phyloP scores from a whole-genome alignment of 1,140 invertebrate species.

The Laupala kohalensis region DNA sequence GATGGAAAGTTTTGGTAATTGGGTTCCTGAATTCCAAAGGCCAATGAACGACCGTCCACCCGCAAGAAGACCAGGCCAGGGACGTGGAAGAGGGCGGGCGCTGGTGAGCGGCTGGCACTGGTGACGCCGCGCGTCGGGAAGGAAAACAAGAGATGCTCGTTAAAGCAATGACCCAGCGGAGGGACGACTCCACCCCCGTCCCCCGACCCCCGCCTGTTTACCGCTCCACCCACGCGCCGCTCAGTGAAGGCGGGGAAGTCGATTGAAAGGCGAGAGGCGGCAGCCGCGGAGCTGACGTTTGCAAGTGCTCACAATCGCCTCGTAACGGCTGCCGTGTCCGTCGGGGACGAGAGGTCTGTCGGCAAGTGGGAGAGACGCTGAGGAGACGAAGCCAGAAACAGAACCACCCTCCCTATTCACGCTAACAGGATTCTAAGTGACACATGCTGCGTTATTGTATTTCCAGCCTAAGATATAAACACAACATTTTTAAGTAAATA shows the following conservation, averaged over 20 bases:
- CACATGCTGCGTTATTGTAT: too few species aligned
- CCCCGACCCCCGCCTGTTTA: not conserved
- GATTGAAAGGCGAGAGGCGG: not conserved
- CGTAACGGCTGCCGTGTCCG: not conserved
- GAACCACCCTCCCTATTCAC: too few species aligned
- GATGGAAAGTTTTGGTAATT: slow-evolving; percentile 8
- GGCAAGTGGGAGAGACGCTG: too few species aligned
- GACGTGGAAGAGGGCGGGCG: not conserved
- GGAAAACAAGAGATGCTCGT: slow-evolving; percentile 4
- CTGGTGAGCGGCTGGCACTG: not conserved
- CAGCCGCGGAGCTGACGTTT: not conserved
- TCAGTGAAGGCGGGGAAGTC: not conserved
- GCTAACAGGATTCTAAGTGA: too few species aligned
- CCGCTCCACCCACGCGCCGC: not conserved
- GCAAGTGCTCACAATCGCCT: slow-evolving; percentile 4
- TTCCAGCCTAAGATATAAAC: too few species aligned
- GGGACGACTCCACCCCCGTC: not conserved
- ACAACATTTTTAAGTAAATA: too few species aligned
- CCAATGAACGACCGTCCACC: not conserved
- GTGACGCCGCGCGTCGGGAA: not conserved
- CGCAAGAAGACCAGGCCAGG: not conserved
- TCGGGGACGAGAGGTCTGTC: not conserved
- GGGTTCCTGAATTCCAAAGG: slow-evolving; percentile 5
- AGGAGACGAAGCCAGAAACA: too few species aligned
- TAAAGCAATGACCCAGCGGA: slow-evolving; percentile 4